Base-by-base conservation (phyloP, 1,140 invertebrate genomes). In the Hypsibius dujardini region DNA sequence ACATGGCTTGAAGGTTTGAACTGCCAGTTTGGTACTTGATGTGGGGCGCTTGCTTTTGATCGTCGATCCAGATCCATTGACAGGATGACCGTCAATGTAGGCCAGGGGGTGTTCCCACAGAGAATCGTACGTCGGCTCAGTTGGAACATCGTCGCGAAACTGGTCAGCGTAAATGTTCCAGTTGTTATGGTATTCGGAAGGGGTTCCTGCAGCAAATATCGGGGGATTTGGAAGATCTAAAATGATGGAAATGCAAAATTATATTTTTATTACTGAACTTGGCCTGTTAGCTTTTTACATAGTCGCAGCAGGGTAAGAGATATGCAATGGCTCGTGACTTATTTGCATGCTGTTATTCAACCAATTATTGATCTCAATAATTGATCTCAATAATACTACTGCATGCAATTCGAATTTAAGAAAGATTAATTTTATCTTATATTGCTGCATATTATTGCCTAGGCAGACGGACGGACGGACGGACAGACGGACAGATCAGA, bases 211-310 rank as follows among this genome's bases (percentile, higher is more conserved):
- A 3, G 62, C 12, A 67, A 15, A 67, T 15, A 67, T 67, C 3
- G 62, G 62, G 3, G 12, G 62, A 67, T 67, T 67, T 15, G 62
- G 62, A 45, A 67, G 12, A 67, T 67, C 62, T 67, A 42, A 15
- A 67, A 67, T 56, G 7, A 28, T 28, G 28, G 28, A 28, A 28
- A 28, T 28, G 28, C 28, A 28, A 28, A 28, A 28, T 28, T 28
- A 28, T 28, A 28, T 28, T 28, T 28, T 28, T 28, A 28, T 28
- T 28, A 28, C 28, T 28, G 28, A 28, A 28, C 28, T 28, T 28
- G 28, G 28, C 28, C 28, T 28, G 28, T 28, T 28, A 28, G 28
- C 28, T 28, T 28, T 28, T 28, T 28, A 28, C 28, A 28, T 28
- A 28, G 28, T 28, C 28, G 28, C 28, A 28, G 28, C 28, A 28